Evolutionary conservation across 2,888 invertebrate genomes (phyloP).

Genomic region (Chouioia cunea): DNA sequence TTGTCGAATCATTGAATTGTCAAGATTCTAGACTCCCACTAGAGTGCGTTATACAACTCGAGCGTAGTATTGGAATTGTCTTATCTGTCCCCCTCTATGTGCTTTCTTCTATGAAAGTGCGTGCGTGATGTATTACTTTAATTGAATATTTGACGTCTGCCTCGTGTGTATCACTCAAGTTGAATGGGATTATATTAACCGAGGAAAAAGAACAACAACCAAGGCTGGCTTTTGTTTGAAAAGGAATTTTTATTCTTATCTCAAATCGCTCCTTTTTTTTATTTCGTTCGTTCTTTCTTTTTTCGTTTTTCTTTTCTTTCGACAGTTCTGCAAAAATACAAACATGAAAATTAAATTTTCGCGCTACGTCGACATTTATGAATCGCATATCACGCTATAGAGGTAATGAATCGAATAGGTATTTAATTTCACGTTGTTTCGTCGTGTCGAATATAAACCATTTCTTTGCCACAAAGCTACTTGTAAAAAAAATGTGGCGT

Average conservation of each 20-base stretch:
- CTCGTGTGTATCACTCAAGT: no score
- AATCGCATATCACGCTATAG: conserved; percentile 31
- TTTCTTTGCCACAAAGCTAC: conserved; percentile 1
- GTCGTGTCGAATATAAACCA: neutral
- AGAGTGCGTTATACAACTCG: no score
- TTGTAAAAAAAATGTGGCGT: neutral
- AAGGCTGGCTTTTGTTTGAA: no score
- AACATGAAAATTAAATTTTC: conserved; percentile 49
- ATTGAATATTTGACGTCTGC: no score
- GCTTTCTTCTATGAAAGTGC: no score
- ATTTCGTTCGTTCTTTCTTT: conserved; percentile 24
- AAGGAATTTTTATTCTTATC: neutral
- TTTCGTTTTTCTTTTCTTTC: conserved; percentile 44
- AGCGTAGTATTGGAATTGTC: no score
- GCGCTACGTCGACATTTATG: conserved; percentile 33
- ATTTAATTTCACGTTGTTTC: conserved; percentile 1
- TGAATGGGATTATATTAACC: no score
- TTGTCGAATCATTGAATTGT: no score
- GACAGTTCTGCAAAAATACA: conserved; percentile 50
- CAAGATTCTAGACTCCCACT: no score
- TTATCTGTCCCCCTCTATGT: no score
- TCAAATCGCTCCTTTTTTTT: conserved; percentile 15
- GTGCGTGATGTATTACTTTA: no score
- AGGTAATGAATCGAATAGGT: conserved; percentile 39
- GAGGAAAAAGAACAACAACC: no score